Evolutionary conservation across 2,797 vertebrate species (phyloP).

Genomic region (Ammospiza maritima): DNA sequence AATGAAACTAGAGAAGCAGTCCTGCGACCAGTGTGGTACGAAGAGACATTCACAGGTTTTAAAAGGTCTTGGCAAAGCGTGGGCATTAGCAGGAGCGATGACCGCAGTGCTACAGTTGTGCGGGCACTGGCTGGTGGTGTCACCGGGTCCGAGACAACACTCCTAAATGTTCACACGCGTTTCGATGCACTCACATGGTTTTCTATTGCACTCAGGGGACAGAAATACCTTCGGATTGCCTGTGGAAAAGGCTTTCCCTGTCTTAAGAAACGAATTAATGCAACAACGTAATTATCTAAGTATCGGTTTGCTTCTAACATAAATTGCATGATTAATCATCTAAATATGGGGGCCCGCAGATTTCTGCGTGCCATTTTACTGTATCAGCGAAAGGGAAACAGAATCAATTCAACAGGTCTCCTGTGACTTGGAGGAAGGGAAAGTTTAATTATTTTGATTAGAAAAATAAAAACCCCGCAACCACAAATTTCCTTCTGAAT

Average conservation of each 20-base stretch:
- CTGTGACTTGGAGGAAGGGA: background rate
- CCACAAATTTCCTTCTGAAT: background rate
- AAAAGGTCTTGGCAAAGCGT: background rate
- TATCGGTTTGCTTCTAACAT: constrained; percentile 1
- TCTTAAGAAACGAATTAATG: background rate
- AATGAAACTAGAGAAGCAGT: background rate
- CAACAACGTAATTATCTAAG: background rate
- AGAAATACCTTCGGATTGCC: background rate
- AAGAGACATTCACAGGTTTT: background rate
- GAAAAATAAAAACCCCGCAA: background rate
- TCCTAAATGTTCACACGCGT: rapidly evolving
- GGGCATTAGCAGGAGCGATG: no score
- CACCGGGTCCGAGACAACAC: no score
- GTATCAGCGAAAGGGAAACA: background rate
- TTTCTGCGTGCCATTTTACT: background rate
- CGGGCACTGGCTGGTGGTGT: background rate
- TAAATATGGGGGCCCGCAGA: background rate
- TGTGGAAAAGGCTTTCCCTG: background rate
- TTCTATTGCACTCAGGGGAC: background rate
- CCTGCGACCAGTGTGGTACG: rapidly evolving
- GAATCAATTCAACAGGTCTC: constrained; percentile 25
- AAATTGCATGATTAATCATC: background rate
- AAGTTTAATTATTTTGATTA: constrained; percentile 21
- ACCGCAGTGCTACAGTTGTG: background rate
- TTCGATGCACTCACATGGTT: background rate